Evolutionary conservation across 2,113 vertebrate species (phyloP).

Genomic region (Gymnarchus niloticus): DNA sequence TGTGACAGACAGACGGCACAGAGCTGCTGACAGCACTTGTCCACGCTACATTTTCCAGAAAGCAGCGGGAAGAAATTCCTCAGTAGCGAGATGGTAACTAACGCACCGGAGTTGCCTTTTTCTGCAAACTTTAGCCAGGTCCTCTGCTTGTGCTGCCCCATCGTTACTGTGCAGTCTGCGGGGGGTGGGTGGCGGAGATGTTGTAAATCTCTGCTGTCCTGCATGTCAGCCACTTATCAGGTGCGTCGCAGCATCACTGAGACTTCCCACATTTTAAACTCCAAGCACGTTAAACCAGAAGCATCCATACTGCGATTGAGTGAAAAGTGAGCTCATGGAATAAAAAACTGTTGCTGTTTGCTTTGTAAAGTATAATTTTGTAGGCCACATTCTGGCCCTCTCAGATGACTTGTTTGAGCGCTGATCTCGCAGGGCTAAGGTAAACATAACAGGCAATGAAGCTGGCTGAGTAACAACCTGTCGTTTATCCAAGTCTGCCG

Average conservation of each 20-base stretch:
- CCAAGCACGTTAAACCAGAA: not conserved
- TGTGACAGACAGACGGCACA: not conserved
- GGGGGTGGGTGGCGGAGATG: too few species aligned
- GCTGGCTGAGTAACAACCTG: not conserved
- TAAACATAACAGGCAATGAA: not conserved
- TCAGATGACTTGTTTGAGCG: not conserved
- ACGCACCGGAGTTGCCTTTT: not conserved
- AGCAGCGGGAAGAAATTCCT: not conserved
- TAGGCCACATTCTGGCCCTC: not conserved
- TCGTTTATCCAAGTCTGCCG: not conserved
- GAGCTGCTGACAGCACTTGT: not conserved
- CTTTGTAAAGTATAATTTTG: not conserved
- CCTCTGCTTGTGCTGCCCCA: too few species aligned
- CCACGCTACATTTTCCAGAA: not conserved
- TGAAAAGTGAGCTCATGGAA: not conserved
- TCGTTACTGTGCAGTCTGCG: too few species aligned
- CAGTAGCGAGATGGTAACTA: not conserved
- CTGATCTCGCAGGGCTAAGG: not conserved
- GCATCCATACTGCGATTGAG: not conserved
- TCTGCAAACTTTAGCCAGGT: not conserved
- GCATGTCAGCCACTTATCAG: too few species aligned
- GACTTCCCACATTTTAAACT: not conserved
- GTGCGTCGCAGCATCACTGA: not conserved
- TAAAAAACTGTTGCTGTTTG: not conserved
- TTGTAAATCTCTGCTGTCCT: too few species aligned